Percentiles rank a stretch among this genome's conserved stretches.
Evolutionary conservation across 2,888 invertebrate genomes (phyloP).

Genomic region (Trachelus iudaicus): DNA sequence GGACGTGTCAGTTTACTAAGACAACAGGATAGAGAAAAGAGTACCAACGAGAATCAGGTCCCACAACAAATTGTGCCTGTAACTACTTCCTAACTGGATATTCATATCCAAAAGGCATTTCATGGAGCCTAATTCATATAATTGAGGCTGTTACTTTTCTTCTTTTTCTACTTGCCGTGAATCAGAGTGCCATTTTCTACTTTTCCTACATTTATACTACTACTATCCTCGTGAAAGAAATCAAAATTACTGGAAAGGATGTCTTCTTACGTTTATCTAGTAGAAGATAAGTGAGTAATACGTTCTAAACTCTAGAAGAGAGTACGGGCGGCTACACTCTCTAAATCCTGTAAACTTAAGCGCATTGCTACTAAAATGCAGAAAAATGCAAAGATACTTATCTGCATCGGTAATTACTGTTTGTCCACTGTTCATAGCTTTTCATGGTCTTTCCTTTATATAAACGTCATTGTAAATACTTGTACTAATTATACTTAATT

Average conservation of each 20-base stretch:
- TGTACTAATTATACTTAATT: constrained; percentile 39
- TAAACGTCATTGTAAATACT: constrained; percentile 40
- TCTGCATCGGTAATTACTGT: constrained; percentile 24
- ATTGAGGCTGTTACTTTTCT: constrained; percentile 4
- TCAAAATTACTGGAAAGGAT: constrained; percentile 33
- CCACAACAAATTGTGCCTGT: neutral
- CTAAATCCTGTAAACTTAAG: neutral
- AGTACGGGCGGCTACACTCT: neutral
- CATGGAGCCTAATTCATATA: neutral
- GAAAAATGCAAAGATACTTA: constrained; percentile 8
- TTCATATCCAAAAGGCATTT: neutral
- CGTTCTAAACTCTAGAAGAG: neutral
- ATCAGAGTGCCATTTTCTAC: constrained; percentile 58
- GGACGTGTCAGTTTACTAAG: neutral
- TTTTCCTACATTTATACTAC: constrained; percentile 23
- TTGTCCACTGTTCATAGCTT: constrained; percentile 34
- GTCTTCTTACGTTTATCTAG: constrained; percentile 5
- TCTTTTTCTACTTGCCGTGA: constrained; percentile 49
- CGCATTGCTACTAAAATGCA: constrained; percentile 3
- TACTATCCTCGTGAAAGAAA: constrained; percentile 29
- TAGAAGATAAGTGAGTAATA: neutral
- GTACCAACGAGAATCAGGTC: neutral
- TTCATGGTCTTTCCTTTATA: constrained; percentile 25
- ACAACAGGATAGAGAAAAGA: neutral
- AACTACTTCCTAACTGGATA: neutral